phyloP scores from a whole-genome alignment of 2,113 vertebrate genomes.

The Nannobrachium achirus region DNA sequence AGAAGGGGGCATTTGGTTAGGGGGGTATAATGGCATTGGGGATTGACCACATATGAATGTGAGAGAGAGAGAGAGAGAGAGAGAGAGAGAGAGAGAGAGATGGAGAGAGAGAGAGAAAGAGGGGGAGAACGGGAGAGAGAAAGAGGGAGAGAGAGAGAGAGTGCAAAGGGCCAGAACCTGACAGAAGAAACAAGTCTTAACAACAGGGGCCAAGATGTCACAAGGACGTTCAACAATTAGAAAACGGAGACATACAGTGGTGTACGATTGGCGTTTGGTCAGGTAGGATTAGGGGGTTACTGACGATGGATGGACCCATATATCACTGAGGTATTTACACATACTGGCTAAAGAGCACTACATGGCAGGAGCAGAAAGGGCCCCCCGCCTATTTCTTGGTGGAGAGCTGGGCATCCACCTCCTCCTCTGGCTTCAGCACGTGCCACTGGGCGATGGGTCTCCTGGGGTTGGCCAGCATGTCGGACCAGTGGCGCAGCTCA shows the following conservation, averaged over 20 bases:
- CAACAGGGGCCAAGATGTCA: constrained; percentile 29
- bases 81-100: constrained; percentile 5
- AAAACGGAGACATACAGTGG: constrained; percentile 58
- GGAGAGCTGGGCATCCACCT: constrained; percentile 95
- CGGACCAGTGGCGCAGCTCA: constrained; percentile 98
- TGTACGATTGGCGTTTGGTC: constrained; percentile 77
- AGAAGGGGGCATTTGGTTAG: constrained; percentile 90
- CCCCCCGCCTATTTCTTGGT: constrained; percentile 90
- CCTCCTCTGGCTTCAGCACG: constrained; percentile 94
- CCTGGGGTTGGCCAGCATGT: constrained; percentile 98
- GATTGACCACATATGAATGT: constrained; percentile 41
- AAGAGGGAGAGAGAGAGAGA: neutral
- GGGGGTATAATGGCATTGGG: constrained; percentile 50
- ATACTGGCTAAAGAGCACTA: constrained; percentile 98
- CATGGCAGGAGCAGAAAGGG: constrained; percentile 89
- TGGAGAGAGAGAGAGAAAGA: constrained; percentile 7
- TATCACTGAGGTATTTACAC: constrained; percentile 99
- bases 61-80: constrained; percentile 29
- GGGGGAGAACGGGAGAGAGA: too few species aligned
- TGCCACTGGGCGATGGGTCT: constrained; percentile 99
- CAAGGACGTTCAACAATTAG: constrained; percentile 46
- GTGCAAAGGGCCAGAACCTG: constrained; percentile 38
- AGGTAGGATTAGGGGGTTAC: constrained; percentile 60
- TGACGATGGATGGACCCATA: constrained; percentile 90
- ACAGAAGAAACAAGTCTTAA: constrained; percentile 40